These are phyloP conservation scores for Polypterus senegalus DNA, from an alignment of 2,113 vertebrate genomes.

Conservation along the genomic window DNA sequence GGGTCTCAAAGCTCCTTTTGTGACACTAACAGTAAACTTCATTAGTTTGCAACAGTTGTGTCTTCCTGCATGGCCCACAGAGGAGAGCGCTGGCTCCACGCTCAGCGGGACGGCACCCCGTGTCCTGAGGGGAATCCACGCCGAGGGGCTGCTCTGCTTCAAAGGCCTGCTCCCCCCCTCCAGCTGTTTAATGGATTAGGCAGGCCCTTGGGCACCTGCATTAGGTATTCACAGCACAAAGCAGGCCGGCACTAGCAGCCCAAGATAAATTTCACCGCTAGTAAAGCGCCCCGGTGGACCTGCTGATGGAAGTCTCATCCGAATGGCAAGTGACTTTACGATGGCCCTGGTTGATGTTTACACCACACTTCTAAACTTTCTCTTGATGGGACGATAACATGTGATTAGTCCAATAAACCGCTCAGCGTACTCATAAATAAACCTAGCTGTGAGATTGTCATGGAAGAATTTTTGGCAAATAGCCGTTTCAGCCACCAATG, in stretches of 20 bases:
- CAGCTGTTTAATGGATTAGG: neutral
- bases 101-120: constrained; percentile 1
- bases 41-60: too few species aligned
- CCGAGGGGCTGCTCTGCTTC: neutral
- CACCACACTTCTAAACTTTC: neutral
- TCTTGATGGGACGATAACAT: too few species aligned
- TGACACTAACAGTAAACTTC: too few species aligned
- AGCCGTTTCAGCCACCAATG: constrained; percentile 13
- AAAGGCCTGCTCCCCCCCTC: neutral
- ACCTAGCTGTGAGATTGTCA: neutral
- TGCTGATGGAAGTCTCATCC: too few species aligned
- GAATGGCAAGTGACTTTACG: neutral
- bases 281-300: too few species aligned
- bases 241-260: too few species aligned
- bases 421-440: too few species aligned
- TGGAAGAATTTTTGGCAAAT: neutral
- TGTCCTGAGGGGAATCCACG: neutral
- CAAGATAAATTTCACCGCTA: too few species aligned
- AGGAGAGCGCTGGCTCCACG: neutral
- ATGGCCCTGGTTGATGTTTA: neutral
- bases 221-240: too few species aligned
- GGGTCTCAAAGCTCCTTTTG: too few species aligned
- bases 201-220: neutral
- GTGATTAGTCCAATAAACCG: too few species aligned
- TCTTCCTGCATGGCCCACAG: neutral